A percentile compares a stretch with the other conserved stretches of the same genome.
Evolutionary conservation across 2,888 invertebrate genomes (phyloP).

Genomic region (Apantesis nais): DNA sequence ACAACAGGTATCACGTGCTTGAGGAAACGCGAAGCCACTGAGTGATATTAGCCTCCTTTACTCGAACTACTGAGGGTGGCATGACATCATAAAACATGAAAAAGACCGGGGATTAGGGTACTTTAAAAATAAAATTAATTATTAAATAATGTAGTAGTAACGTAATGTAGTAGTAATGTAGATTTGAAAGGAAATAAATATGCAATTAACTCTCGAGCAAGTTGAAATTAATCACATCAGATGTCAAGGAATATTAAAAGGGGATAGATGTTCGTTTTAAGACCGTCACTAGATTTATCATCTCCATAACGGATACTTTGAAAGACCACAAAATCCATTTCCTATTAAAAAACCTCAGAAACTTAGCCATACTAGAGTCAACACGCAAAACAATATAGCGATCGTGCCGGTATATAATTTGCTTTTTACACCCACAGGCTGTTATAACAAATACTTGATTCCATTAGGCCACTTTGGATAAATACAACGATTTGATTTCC

Average conservation of each 20-base stretch:
- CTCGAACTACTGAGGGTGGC: not conserved
- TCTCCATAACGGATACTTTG: not conserved
- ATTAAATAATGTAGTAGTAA: not conserved
- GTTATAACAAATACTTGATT: not conserved
- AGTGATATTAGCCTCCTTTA: not conserved
- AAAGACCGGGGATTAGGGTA: not conserved
- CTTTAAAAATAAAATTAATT: not conserved
- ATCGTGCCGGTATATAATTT: not conserved
- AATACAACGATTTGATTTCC: not conserved
- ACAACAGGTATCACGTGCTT: conserved; percentile 19
- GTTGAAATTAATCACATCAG: not conserved
- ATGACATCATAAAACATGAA: not conserved
- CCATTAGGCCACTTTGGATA: not conserved
- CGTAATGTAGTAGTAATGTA: too few species aligned
- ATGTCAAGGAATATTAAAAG: not conserved
- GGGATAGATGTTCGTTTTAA: too few species aligned
- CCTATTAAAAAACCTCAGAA: not conserved
- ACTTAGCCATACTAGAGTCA: not conserved
- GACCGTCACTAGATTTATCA: not conserved
- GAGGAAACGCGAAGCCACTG: not conserved
- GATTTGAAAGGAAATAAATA: not conserved
- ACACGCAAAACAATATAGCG: not conserved
- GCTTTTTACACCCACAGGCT: not conserved
- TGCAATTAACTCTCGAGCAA: not conserved
- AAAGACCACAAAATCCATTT: not conserved